A percentile compares a stretch with the other conserved stretches of the same genome.
Conservation (phyloP, 2,888 invertebrate genomes). For the Ormyrus pomaceus region DNA sequence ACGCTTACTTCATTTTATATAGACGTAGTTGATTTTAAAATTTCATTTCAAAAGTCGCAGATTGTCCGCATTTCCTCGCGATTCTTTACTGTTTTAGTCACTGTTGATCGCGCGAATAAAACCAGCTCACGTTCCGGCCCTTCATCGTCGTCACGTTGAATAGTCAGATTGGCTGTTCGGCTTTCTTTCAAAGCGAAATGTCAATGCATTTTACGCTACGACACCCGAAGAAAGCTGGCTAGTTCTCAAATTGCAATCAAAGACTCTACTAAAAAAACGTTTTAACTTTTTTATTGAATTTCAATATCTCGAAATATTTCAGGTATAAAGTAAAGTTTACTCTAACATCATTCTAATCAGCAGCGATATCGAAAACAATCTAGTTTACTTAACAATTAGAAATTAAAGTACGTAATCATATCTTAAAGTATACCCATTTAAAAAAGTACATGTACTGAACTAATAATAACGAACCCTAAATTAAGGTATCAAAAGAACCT, state of each 20-base stretch:
- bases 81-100: slow-evolving; percentile 16
- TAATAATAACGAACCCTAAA: too few relatives aligned
- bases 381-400: too few relatives aligned
- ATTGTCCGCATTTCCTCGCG: neutral
- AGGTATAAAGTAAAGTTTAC: too few relatives aligned
- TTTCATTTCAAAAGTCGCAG: neutral
- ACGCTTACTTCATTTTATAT: too few relatives aligned
- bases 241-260: neutral
- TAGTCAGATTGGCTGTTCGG: slow-evolving; percentile 31
- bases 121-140: slow-evolving; percentile 35
- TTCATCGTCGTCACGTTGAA: slow-evolving; percentile 34
- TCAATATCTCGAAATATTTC: too few relatives aligned
- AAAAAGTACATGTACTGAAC: too few relatives aligned
- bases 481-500: too few relatives aligned
- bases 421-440: too few relatives aligned
- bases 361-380: too few relatives aligned
- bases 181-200: slow-evolving; percentile 11
- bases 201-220: slow-evolving; percentile 19
- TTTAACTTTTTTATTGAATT: neutral
- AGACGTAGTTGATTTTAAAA: too few relatives aligned
- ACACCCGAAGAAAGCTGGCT: slow-evolving; percentile 9
- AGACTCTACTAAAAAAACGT: neutral
- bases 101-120: slow-evolving; percentile 25
- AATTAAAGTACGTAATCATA: too few relatives aligned
- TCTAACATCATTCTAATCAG: too few relatives aligned